Base-by-base conservation (phyloP, 2,797 vertebrate genomes). In the Spheniscus humboldti region DNA sequence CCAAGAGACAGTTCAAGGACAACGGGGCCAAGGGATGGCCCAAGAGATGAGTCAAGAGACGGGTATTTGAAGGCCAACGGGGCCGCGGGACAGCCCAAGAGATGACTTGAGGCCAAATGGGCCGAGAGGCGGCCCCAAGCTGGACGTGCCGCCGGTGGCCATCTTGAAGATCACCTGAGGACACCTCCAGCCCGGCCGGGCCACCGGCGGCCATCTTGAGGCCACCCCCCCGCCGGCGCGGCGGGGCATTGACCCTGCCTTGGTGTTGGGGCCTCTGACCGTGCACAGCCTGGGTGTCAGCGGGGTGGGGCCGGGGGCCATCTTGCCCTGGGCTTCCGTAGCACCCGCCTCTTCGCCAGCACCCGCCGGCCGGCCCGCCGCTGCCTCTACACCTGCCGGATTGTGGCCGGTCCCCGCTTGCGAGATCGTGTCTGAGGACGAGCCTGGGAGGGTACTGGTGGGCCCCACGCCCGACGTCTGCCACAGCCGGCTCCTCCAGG, bases 281-380 rank as follows among this genome's bases (percentile, higher is more conserved):
- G 97, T 99, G 60, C 99, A 99, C 98, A 99, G 99, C 92, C 97
- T 99, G 64, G 99, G 99, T 98, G 94, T 98, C 98, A 96, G 98
- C 98, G 22, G 99, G 99, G 97, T 98, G 99, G 69, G 99, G 60
- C 97, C 98, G 69, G 96, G 98, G 10, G 98, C 99, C 96, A 98
- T 98, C 97, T 99, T 99, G 94, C 99, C 99, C 98, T 99, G 79
- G 99, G 99, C 24, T 99, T 99, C 98, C 99, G 98, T 96, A 99
- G 99, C 96, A 99, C 99, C 1, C 97, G 99, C 16, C 90, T 99
- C 35, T 99, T 98, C 31, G 98, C 98, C 97, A 99, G 99, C 90
- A 98, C 98, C 98, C 99, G 98, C 92, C 98, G 88, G 90, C 98
- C 98, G 0, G 98, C 98, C 39, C 99, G 98, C 94, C 98, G 98